Evolutionary conservation across 2,797 vertebrate genomes (phyloP), one percentile per base, ranked within the genome.

Genomic region (Tiaroga cobitis): DNA sequence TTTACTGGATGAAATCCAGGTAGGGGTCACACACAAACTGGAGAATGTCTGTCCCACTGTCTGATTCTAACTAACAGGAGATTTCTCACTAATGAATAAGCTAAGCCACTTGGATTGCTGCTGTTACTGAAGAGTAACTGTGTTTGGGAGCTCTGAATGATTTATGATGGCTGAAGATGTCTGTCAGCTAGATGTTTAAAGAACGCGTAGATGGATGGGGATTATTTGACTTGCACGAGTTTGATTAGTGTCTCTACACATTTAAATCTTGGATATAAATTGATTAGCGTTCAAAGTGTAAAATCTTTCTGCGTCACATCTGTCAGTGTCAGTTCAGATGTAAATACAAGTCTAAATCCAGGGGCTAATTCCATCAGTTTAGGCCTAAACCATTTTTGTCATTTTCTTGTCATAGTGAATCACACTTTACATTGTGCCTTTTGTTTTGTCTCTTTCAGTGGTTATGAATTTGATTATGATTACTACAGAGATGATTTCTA

Each of bases 401-500:
- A 34, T 34, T 29, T 63, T 29, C 73, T 4, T 75, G 26, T 19
- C 26, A 49, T 74, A 6, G 72, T 18, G 26, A 73, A 73, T 49
- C 43, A 46, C 15, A 49, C 41, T 76, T 51, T 24, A 37, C 29
- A 67, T 32, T 54, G 4, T 26, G 32, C 34, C 65, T 78, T 78
- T 74, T 87, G 13, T 78, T 61, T 68, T 68, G 37, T 77, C 75
- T 41, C 80, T 87, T 81, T 81, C 90, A 99, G 98, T 43, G 97
- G 97, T 82, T 99, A 99, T 90, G 97, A 99, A 91, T 99, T 99
- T 93, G 98, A 99, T 92, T 99, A 99, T 49, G 98, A 99, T 92
- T 99, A 98, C 96, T 99, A 99, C 96, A 97, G 98, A 92, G 98
- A 99, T 90, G 98, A 99, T 90, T 99, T 99, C 96, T 99, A 99